Evolutionary conservation across 2,888 invertebrate genomes (phyloP).

Genomic region (Lomographa bimaculata): DNA sequence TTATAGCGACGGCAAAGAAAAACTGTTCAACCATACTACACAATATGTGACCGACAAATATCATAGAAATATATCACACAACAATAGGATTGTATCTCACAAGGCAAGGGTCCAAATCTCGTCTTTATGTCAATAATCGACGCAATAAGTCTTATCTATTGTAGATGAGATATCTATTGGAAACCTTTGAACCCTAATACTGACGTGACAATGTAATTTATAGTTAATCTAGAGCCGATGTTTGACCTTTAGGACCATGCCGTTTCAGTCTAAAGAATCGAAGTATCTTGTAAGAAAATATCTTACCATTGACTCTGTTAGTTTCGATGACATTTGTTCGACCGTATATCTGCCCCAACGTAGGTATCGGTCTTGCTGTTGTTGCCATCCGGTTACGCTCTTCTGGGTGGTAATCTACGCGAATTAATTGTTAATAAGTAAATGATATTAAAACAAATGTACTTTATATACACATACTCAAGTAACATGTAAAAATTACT

Average conservation of each 20-base stretch:
- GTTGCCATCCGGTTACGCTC: slow-evolving; percentile 32
- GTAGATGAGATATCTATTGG: not conserved
- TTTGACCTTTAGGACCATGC: not conserved
- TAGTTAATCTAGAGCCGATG: not conserved
- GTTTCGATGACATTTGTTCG: slow-evolving; percentile 39
- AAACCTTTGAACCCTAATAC: slow-evolving; percentile 6
- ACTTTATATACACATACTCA: too few species aligned
- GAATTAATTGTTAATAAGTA: slow-evolving; percentile 12
- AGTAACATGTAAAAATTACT: too few species aligned
- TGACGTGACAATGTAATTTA: slow-evolving; percentile 1
- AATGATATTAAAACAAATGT: too few species aligned
- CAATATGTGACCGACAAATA: too few species aligned
- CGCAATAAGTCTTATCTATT: slow-evolving; percentile 11
- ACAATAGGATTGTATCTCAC: slow-evolving; percentile 16
- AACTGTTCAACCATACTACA: too few species aligned
- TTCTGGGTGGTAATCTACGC: slow-evolving; percentile 49
- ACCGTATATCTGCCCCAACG: slow-evolving; percentile 49
- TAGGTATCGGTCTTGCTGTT: slow-evolving; percentile 55
- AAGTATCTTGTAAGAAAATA: too few species aligned
- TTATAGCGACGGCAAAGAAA: too few species aligned
- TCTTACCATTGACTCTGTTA: slow-evolving; percentile 46
- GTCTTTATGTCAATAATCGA: slow-evolving; percentile 10
- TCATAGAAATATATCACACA: slow-evolving; percentile 7
- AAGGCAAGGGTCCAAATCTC: slow-evolving; percentile 5
- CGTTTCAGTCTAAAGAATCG: not conserved